Evolutionary conservation across 2,113 vertebrate genomes (phyloP).

Genomic region (Anhinga anhinga): DNA sequence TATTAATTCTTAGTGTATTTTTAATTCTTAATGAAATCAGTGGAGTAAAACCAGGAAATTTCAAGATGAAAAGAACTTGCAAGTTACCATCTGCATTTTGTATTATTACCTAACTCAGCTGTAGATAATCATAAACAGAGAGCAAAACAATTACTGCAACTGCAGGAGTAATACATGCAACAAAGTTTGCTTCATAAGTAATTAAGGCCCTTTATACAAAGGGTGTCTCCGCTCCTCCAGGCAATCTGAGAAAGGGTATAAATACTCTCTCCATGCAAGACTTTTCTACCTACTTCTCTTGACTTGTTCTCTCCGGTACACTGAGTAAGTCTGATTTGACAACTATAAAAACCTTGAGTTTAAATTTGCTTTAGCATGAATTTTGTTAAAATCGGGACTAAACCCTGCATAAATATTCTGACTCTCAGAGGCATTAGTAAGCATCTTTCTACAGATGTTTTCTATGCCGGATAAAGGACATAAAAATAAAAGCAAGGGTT

Average conservation of each 20-base stretch:
- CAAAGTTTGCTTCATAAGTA: background rate
- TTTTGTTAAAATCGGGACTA: background rate
- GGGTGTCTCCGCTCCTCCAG: slow-evolving; percentile 7
- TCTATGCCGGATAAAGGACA: background rate
- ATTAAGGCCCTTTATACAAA: slow-evolving; percentile 7
- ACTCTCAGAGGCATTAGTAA: background rate
- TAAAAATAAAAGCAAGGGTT: background rate
- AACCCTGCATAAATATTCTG: background rate
- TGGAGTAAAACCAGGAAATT: background rate
- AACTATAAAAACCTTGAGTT: background rate
- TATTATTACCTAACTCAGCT: background rate
- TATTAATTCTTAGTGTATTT: background rate
- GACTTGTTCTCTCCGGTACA: background rate
- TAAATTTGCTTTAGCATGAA: background rate
- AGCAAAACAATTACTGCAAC: slow-evolving; percentile 21
- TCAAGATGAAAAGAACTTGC: slow-evolving; percentile 12
- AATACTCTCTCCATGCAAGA: background rate
- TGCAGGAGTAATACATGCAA: background rate
- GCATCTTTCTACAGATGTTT: background rate
- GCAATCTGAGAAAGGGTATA: background rate
- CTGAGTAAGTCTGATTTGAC: slow-evolving; percentile 47
- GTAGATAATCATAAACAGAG: background rate
- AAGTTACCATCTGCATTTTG: background rate
- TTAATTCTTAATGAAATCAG: background rate
- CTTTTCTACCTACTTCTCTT: background rate